Evolutionary conservation across 2,797 vertebrate genomes (phyloP).

Genomic region (Chiloscyllium punctatum): DNA sequence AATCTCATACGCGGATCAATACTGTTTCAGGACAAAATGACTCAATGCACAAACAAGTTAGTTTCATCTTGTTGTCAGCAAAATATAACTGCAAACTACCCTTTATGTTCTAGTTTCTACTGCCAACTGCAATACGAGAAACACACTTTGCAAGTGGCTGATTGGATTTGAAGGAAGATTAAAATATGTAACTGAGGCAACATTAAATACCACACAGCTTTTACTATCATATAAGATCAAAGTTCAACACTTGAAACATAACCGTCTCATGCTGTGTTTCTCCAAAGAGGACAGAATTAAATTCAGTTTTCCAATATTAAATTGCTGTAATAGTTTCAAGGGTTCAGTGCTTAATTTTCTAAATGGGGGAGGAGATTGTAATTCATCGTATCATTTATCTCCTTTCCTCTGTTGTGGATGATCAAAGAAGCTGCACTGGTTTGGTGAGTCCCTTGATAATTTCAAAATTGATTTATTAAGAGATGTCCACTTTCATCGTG

Average conservation of each 20-base stretch:
- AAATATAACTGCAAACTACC: neutral
- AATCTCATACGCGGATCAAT: neutral
- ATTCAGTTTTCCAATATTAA: neutral
- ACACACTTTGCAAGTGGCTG: neutral
- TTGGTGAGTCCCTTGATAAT: constrained; percentile 22
- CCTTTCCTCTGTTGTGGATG: neutral
- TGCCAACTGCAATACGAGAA: neutral
- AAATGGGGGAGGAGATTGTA: constrained; percentile 22
- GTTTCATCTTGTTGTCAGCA: constrained; percentile 3
- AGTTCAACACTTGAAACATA: neutral
- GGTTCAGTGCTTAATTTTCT: constrained; percentile 6
- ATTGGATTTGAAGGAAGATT: neutral
- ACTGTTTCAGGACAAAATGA: neutral
- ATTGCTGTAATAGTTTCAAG: constrained; percentile 16
- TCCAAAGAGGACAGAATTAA: neutral
- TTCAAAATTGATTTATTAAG: neutral
- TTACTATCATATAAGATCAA: neutral
- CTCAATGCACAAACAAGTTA: neutral
- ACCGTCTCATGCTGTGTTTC: neutral
- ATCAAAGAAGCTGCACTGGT: constrained; percentile 11
- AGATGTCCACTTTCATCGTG: neutral
- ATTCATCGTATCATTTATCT: neutral
- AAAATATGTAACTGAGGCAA: neutral
- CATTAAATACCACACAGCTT: neutral
- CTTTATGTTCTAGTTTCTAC: neutral